Percentiles rank a stretch among this genome's conserved stretches.
Evolutionary conservation across 2,797 vertebrate species (phyloP).

Genomic region (Huso huso): DNA sequence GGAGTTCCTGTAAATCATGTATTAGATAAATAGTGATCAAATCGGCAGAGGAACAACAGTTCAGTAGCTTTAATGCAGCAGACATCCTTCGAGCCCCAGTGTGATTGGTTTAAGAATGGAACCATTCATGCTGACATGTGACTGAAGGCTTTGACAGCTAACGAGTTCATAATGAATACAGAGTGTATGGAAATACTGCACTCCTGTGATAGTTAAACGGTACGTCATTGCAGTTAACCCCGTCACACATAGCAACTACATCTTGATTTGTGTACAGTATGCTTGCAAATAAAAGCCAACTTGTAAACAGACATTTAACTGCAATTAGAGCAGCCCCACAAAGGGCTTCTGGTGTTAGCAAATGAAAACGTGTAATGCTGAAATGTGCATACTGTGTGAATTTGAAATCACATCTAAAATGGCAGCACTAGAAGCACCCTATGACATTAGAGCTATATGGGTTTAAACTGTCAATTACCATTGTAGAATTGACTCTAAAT

Average conservation of each 20-base stretch:
- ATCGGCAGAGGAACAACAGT: conserved; percentile 15
- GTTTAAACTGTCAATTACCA: no score
- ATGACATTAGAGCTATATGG: no score
- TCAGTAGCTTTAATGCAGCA: conserved; percentile 15
- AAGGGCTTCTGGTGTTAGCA: no score
- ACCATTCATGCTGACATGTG: conserved; percentile 7
- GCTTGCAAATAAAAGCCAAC: no score
- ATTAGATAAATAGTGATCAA: conserved; percentile 19
- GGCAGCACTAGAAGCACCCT: no score
- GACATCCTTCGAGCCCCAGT: background rate
- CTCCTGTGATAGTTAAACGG: background rate
- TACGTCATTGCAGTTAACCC: background rate
- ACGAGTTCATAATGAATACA: background rate
- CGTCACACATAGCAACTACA: background rate
- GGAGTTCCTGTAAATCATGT: conserved; percentile 20
- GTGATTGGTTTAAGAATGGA: conserved; percentile 11
- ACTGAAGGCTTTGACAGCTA: conserved; percentile 7
- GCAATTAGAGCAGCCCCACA: no score
- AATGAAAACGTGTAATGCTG: no score
- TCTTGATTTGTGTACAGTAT: background rate
- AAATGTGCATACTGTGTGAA: no score
- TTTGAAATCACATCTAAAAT: no score
- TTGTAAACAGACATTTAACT: no score
- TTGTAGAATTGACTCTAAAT: no score
- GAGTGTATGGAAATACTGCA: background rate